phyloP scores from a whole-genome alignment of 2,888 invertebrate species.

The Sabatieria punctata region DNA sequence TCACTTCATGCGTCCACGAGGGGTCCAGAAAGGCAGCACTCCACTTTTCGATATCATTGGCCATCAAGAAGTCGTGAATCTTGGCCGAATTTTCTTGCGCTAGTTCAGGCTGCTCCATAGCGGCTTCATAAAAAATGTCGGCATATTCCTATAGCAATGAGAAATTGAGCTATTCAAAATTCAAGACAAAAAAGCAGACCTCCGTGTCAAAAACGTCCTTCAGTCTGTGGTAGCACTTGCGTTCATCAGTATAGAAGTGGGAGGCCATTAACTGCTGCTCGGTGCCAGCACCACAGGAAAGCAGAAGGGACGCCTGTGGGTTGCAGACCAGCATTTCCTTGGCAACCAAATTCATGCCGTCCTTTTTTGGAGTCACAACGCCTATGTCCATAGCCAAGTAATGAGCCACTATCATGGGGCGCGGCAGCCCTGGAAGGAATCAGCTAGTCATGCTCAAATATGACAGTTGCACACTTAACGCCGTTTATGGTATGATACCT shows the following conservation, averaged over 20 bases:
- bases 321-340: no score
- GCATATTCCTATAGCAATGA: no score
- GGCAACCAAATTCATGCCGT: no score
- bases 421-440: no score
- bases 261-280: constrained; percentile 27
- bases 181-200: no score
- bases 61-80: constrained; percentile 26
- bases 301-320: constrained; percentile 17
- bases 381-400: no score
- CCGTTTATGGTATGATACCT: no score
- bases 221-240: constrained; percentile 14
- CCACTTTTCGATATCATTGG: constrained; percentile 28
- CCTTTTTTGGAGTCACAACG: constrained; percentile 26
- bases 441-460: no score
- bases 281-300: constrained; percentile 18
- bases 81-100: neutral
- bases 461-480: no score
- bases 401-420: constrained; percentile 28
- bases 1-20: constrained; percentile 28
- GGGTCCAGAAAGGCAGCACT: constrained; percentile 26
- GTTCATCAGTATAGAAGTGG: constrained; percentile 21
- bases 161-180: no score
- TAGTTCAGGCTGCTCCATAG: neutral
- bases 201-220: constrained; percentile 22
- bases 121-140: no score